These are phyloP conservation scores for Drosophila burlai DNA, from an alignment of 1,140 invertebrate species.

Conservation along the genomic window DNA sequence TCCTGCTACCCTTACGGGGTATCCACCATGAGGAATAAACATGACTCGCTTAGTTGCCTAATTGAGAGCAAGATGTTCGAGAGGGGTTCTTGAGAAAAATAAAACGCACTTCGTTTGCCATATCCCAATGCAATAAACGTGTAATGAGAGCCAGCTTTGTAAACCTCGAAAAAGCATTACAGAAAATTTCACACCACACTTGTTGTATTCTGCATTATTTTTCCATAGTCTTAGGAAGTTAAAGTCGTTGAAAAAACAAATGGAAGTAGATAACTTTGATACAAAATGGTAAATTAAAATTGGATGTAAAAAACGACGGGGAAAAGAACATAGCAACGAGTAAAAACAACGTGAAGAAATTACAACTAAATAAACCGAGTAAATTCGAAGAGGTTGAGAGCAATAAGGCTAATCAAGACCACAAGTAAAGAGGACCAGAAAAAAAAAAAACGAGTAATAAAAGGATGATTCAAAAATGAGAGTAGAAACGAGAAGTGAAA, in stretches of 20 bases:
- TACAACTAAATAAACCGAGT: too few relatives aligned
- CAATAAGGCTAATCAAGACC: too few relatives aligned
- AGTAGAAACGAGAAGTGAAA: too few relatives aligned
- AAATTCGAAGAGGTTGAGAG: too few relatives aligned
- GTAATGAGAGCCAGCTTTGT: neutral
- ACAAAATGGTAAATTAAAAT: neutral
- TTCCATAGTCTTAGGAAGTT: neutral
- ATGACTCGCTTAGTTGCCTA: slow-evolving; percentile 33
- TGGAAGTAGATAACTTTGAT: too few relatives aligned
- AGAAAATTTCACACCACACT: neutral
- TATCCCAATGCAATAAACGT: neutral
- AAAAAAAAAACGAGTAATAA: too few relatives aligned
- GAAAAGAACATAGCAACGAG: neutral
- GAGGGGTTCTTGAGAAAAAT: neutral
- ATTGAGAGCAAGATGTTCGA: slow-evolving; percentile 20
- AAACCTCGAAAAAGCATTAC: neutral
- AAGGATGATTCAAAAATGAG: too few relatives aligned
- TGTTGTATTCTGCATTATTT: neutral
- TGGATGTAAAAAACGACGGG: too few relatives aligned
- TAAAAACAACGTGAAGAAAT: neutral
- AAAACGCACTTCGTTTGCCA: neutral
- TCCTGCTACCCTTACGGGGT: neutral
- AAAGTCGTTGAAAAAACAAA: neutral
- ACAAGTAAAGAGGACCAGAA: too few relatives aligned
- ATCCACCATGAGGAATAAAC: neutral